A percentile compares a stretch with the other conserved stretches of the same genome.
These are phyloP conservation scores for Sycophila texana DNA, from an alignment of 2,888 invertebrate genomes.

Conservation along the genomic window DNA sequence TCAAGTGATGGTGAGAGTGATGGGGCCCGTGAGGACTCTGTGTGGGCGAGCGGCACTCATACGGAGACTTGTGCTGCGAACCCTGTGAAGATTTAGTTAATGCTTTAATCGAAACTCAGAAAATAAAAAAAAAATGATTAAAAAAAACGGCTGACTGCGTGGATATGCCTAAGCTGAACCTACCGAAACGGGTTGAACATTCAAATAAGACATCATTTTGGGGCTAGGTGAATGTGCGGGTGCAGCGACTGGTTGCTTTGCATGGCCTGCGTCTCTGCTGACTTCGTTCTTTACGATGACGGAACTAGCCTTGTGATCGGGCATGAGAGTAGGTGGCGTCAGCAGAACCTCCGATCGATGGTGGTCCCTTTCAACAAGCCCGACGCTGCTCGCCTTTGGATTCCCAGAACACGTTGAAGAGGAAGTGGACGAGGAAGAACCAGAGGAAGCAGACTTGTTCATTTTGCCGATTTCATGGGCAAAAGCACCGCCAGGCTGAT, in stretches of 20 bases:
- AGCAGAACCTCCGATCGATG: conserved; percentile 76
- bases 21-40: conserved; percentile 77
- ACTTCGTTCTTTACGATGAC: conserved; percentile 89
- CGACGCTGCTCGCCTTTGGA: conserved; percentile 67
- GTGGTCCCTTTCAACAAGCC: conserved; percentile 61
- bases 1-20: conserved; percentile 72
- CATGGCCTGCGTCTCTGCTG: conserved; percentile 63
- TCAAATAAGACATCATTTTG: conserved; percentile 73
- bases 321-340: conserved; percentile 82
- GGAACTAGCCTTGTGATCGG: conserved; percentile 80
- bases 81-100: not conserved
- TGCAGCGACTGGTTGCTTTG: conserved; percentile 77
- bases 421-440: conserved; percentile 6
- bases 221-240: conserved; percentile 72
- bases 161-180: not conserved
- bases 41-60: conserved; percentile 73
- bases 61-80: conserved; percentile 70
- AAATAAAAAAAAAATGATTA: no score
- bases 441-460: conserved; percentile 67
- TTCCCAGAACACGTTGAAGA: no score
- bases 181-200: conserved; percentile 65
- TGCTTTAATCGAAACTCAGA: no score
- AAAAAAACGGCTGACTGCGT: no score
- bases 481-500: conserved; percentile 76
- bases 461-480: conserved; percentile 81